Conservation (phyloP, 1,140 invertebrate species). For the Drosophila tsacasi region DNA sequence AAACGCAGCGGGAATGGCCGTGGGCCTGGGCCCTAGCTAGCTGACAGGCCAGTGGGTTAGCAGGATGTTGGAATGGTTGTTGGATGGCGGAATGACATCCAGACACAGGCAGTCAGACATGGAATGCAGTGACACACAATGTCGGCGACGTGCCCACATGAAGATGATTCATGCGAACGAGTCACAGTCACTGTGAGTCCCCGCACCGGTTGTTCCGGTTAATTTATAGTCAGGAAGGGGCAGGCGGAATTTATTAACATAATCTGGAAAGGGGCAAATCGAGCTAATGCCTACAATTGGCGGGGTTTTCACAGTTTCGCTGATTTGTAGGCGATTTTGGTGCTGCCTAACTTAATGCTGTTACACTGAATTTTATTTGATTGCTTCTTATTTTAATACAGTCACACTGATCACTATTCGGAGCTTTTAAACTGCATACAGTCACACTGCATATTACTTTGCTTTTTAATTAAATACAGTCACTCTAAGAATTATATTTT, state of each 20-base stretch:
- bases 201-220: constrained; percentile 23
- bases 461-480: too few species aligned
- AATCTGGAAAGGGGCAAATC: background rate
- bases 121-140: constrained; percentile 48
- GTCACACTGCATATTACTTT: too few species aligned
- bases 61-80: constrained; percentile 9
- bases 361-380: background rate
- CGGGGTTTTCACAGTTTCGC: background rate
- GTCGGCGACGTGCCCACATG: constrained; percentile 46
- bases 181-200: constrained; percentile 16
- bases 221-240: constrained; percentile 27
- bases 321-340: background rate
- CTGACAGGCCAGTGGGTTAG: constrained; percentile 21
- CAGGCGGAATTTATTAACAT: constrained; percentile 10
- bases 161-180: constrained; percentile 46
- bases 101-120: constrained; percentile 28
- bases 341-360: background rate
- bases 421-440: too few species aligned
- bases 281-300: background rate
- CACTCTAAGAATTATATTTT: too few species aligned
- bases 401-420: background rate
- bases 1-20: constrained; percentile 3
- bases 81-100: constrained; percentile 20
- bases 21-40: background rate
- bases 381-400: too few species aligned